Conservation (phyloP, 1,140 invertebrate genomes). For the Lepidostoma basale region DNA sequence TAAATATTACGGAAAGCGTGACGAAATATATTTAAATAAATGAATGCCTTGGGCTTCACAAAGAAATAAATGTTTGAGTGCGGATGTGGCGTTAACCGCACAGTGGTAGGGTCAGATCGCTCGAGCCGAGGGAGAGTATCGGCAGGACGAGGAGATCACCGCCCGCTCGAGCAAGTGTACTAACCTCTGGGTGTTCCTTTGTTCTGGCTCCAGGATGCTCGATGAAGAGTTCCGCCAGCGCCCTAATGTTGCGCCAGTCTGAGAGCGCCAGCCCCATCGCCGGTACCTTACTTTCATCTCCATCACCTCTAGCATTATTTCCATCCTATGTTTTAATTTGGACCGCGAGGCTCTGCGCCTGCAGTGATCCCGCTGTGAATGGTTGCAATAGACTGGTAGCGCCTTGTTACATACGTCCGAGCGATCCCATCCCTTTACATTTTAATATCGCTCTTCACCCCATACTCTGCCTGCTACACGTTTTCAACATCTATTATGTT, state of each 20-base stretch:
- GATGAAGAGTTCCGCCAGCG: slow-evolving; percentile 62
- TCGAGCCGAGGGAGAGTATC: no score
- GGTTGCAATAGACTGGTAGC: neutral
- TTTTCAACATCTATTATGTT: neutral
- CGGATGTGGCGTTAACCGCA: no score
- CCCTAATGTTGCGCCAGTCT: slow-evolving; percentile 61
- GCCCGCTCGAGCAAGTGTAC: neutral
- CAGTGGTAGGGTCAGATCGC: no score
- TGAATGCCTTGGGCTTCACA: no score
- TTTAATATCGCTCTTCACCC: neutral
- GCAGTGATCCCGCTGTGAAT: neutral
- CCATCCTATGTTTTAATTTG: neutral
- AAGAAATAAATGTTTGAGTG: no score
- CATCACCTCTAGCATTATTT: slow-evolving; percentile 44
- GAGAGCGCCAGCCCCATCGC: slow-evolving; percentile 62
- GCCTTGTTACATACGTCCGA: neutral
- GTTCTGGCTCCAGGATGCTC: slow-evolving; percentile 36
- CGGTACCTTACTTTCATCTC: slow-evolving; percentile 52
- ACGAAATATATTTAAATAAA: no score
- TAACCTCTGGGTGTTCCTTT: slow-evolving; percentile 22
- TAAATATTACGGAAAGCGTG: no score
- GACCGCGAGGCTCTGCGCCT: neutral
- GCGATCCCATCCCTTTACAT: neutral
- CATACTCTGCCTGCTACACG: neutral
- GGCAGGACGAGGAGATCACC: neutral